phyloP scores from a whole-genome alignment of 1,140 invertebrate species.

The Arion vulgaris region DNA sequence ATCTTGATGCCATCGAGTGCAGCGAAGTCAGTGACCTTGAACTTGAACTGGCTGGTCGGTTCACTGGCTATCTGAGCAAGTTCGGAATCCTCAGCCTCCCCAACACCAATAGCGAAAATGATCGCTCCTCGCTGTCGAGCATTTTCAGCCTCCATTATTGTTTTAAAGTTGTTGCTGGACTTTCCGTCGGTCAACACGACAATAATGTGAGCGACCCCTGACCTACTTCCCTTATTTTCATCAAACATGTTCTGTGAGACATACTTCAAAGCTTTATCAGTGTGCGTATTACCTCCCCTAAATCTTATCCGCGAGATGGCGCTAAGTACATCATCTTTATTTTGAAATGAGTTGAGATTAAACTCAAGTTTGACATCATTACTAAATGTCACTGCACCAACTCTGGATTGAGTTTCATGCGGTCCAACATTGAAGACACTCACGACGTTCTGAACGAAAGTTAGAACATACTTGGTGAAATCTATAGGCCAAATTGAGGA shows the following conservation, averaged over 20 bases:
- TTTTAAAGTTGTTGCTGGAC: slow-evolving; percentile 40
- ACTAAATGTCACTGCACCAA: slow-evolving; percentile 53
- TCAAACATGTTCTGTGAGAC: slow-evolving; percentile 46
- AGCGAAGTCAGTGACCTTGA: slow-evolving; percentile 48
- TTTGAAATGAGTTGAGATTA: slow-evolving; percentile 37
- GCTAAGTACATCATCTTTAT: not conserved
- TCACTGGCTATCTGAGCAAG: slow-evolving; percentile 52
- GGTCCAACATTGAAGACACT: slow-evolving; percentile 47
- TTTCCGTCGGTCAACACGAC: slow-evolving; percentile 62
- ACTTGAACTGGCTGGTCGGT: slow-evolving; percentile 43
- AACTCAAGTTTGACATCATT: slow-evolving; percentile 44
- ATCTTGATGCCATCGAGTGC: slow-evolving; percentile 48
- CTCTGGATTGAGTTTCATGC: slow-evolving; percentile 38
- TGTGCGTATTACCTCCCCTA: slow-evolving; percentile 52
- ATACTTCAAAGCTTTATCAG: slow-evolving; percentile 47
- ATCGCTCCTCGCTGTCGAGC: slow-evolving; percentile 5
- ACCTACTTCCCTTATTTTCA: slow-evolving; percentile 45
- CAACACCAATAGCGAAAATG: slow-evolving; percentile 58
- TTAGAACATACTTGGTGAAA: slow-evolving; percentile 49
- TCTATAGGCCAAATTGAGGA: slow-evolving; percentile 58
- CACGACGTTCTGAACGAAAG: slow-evolving; percentile 55
- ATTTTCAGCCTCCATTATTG: not conserved
- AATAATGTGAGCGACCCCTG: slow-evolving; percentile 42
- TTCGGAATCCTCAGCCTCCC: slow-evolving; percentile 44
- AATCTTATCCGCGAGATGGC: slow-evolving; percentile 30